phyloP scores from a whole-genome alignment of 2,113 vertebrate genomes.

The Ceratotherium simum region DNA sequence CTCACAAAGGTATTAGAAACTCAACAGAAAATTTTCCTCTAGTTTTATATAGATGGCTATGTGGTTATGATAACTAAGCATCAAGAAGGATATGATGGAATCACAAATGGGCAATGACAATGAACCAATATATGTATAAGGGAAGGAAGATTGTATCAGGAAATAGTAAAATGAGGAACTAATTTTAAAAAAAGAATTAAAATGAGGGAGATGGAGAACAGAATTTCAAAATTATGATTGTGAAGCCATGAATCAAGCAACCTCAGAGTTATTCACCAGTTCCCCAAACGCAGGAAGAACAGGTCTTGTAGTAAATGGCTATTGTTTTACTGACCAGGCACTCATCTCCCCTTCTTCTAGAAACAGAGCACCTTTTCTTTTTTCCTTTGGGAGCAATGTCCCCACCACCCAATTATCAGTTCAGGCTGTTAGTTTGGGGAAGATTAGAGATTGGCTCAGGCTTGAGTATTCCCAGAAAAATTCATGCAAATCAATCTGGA shows the following conservation, averaged over 20 bases:
- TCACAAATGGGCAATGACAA: background rate
- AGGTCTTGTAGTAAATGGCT: background rate
- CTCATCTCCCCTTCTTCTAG: background rate
- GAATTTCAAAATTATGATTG: background rate
- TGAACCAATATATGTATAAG: background rate
- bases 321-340: background rate
- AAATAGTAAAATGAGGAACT: background rate
- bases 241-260: background rate
- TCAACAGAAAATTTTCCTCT: background rate
- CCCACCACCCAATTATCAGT: background rate
- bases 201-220: background rate
- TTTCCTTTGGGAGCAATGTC: too few species aligned
- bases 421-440: fast-evolving
- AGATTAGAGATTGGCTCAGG: fast-evolving
- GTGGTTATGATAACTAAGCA: background rate
- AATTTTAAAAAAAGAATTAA: slow-evolving; percentile 45
- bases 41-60: background rate
- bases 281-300: background rate
- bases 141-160: background rate
- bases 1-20: background rate
- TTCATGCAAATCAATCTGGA: background rate
- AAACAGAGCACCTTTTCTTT: background rate
- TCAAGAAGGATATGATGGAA: background rate
- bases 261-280: background rate
- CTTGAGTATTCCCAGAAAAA: background rate